A percentile compares a stretch with the other conserved stretches of the same genome.
Conservation (phyloP, 2,888 invertebrate genomes). For the Scrobipalpa costella region DNA sequence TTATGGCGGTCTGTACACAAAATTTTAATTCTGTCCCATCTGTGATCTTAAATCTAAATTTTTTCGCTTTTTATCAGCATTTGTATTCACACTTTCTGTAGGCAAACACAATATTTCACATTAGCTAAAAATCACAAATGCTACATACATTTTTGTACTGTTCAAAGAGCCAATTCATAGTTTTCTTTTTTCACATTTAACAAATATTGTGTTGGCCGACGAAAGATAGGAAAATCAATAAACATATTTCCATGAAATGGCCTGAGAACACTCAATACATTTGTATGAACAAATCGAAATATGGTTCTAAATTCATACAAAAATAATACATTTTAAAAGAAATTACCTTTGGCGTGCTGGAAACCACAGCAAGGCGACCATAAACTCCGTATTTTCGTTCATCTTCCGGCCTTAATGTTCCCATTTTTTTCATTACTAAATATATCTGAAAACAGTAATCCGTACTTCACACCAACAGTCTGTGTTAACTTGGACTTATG, state of each 20-base stretch:
- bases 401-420: constrained; percentile 83
- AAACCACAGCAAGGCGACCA: constrained; percentile 69
- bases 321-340: background rate
- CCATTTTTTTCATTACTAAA: constrained; percentile 85
- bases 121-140: constrained; percentile 29
- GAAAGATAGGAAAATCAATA: constrained; percentile 34
- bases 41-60: constrained; percentile 57
- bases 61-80: constrained; percentile 50
- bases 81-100: constrained; percentile 67
- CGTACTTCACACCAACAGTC: too few species aligned
- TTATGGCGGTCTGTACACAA: constrained; percentile 64
- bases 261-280: constrained; percentile 47
- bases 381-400: constrained; percentile 84
- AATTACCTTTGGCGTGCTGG: constrained; percentile 66
- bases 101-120: constrained; percentile 62
- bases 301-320: constrained; percentile 15
- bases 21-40: constrained; percentile 61
- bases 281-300: constrained; percentile 27
- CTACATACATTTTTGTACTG: constrained; percentile 38
- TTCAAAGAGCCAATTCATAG: constrained; percentile 59
- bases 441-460: constrained; percentile 69
- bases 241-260: constrained; percentile 48
- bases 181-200: constrained; percentile 25
- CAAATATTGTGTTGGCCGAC: constrained; percentile 59
- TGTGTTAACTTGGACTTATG: too few species aligned